Evolutionary conservation across 2,113 vertebrate species (phyloP).

Genomic region (Cariama cristata): DNA sequence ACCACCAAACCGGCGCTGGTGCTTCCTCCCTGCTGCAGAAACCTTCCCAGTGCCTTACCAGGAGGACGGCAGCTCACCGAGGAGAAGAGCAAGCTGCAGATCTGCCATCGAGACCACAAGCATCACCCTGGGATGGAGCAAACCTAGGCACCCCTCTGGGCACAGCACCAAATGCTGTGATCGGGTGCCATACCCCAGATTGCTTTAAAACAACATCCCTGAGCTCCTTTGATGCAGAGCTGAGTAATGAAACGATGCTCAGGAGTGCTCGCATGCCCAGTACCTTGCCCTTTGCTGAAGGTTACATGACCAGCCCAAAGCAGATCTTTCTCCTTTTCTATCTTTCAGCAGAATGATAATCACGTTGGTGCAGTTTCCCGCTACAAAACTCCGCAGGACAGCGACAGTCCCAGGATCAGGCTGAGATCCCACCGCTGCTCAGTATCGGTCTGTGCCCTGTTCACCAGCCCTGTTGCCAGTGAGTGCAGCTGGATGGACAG

Average conservation of each 20-base stretch:
- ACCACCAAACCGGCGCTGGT: fast-evolving
- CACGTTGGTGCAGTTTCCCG: neutral
- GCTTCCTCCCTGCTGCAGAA: neutral
- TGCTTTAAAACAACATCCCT: neutral
- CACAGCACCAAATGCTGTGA: neutral
- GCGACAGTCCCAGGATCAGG: neutral
- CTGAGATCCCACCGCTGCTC: neutral
- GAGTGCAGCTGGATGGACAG: fast-evolving
- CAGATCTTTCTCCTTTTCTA: neutral
- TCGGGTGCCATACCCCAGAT: fast-evolving
- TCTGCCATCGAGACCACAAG: fast-evolving
- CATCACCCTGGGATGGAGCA: neutral
- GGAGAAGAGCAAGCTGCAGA: neutral
- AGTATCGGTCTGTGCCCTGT: neutral
- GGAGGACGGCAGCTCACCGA: neutral
- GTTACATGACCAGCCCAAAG: neutral
- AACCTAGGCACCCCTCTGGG: neutral
- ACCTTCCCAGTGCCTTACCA: neutral
- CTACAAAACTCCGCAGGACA: neutral
- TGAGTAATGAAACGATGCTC: neutral
- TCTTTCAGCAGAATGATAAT: neutral
- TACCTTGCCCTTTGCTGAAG: too few relatives aligned
- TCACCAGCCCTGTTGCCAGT: neutral
- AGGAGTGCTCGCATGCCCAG: fast-evolving
- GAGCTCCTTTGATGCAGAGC: neutral